Percentiles rank a stretch among this genome's conserved stretches.
Conservation (phyloP, 2,888 invertebrate species). For the Monoplex corrugatus region DNA sequence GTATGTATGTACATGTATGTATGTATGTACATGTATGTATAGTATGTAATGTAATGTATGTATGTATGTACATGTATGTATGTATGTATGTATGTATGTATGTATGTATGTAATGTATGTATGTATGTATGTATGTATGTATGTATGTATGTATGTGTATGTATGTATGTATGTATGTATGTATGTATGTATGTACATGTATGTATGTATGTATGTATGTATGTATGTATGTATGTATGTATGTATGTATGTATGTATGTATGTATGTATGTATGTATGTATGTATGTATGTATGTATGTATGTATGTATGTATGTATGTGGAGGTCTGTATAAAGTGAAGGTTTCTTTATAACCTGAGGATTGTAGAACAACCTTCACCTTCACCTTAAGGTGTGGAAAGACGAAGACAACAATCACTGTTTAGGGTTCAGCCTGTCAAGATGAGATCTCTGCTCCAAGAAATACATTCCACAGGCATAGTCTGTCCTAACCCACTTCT, state of each 20-base stretch:
- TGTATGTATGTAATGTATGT: not conserved
- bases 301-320: not conserved
- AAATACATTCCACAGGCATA: too few relatives aligned
- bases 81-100: not conserved
- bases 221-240: not conserved
- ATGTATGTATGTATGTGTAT: not conserved
- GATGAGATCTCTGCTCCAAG: too few relatives aligned
- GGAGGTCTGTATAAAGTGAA: not conserved
- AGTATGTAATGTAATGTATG: not conserved
- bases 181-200: not conserved
- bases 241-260: not conserved
- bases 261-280: conserved; percentile 2
- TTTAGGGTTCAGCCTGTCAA: too few relatives aligned
- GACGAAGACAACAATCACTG: too few relatives aligned
- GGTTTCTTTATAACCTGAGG: too few relatives aligned
- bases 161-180: not conserved
- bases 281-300: too few relatives aligned
- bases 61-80: not conserved
- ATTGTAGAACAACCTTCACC: too few relatives aligned
- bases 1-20: not conserved
- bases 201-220: conserved; percentile 2
- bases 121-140: not conserved
- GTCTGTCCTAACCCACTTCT: too few relatives aligned
- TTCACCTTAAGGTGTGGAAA: too few relatives aligned
- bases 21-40: not conserved